phyloP scores from a whole-genome alignment of 35 echinoderm and acorn worm species.

The Apostichopus japonicus region DNA sequence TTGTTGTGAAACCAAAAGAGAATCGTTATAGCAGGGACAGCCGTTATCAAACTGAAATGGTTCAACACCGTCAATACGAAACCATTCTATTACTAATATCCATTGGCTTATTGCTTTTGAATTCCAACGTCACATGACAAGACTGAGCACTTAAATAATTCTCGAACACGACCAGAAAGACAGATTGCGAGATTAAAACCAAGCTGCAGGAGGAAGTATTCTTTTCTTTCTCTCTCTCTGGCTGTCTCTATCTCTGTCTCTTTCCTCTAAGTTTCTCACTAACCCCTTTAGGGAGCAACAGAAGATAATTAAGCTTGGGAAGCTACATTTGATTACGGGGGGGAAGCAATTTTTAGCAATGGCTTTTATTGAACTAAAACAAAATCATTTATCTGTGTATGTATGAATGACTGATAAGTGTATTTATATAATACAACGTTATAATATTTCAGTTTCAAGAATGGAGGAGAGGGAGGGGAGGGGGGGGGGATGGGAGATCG shows the following conservation, averaged over 20 bases:
- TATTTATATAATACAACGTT: no score
- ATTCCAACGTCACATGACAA: neutral
- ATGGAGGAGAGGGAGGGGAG: no score
- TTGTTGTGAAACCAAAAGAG: neutral
- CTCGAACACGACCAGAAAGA: neutral
- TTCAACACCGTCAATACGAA: neutral
- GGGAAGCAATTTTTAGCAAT: neutral
- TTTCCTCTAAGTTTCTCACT: neutral
- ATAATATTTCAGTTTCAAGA: no score
- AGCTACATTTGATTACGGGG: conserved; percentile 3
- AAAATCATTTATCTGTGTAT: neutral
- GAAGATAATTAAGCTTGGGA: neutral
- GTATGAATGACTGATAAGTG: no score
- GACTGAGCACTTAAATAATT: neutral
- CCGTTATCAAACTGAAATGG: neutral
- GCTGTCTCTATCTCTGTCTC: neutral
- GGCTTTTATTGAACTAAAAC: neutral
- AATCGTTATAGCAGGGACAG: neutral
- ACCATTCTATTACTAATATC: neutral
- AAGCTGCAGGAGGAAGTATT: neutral
- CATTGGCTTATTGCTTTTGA: neutral
- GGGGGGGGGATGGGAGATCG: no score
- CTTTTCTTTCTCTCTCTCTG: neutral
- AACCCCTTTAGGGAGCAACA: neutral
- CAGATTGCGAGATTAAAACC: neutral